A percentile compares a stretch with the other conserved stretches of the same genome.
Conservation (phyloP, 2,888 invertebrate species). For the Junonia oenone region DNA sequence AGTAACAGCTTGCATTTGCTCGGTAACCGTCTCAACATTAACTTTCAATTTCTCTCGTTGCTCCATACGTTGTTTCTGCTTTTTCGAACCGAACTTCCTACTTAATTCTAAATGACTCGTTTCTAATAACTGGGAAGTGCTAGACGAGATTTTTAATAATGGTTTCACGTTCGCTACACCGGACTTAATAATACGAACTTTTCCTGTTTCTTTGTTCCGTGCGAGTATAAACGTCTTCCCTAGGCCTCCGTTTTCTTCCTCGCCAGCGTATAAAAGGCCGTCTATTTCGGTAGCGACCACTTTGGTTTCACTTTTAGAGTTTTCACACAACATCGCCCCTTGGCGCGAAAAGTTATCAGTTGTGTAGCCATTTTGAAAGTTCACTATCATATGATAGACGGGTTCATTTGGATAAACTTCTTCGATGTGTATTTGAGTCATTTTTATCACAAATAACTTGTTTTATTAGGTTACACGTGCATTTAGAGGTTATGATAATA, state of each 20-base stretch:
- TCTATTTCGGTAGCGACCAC: slow-evolving; percentile 42
- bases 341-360: slow-evolving; percentile 42
- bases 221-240: slow-evolving; percentile 52
- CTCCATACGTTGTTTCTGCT: slow-evolving; percentile 77
- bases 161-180: slow-evolving; percentile 52
- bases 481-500: slow-evolving; percentile 15
- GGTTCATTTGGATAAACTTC: slow-evolving; percentile 46
- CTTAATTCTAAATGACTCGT: slow-evolving; percentile 66
- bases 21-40: slow-evolving; percentile 76
- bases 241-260: slow-evolving; percentile 46
- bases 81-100: slow-evolving; percentile 83
- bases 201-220: slow-evolving; percentile 53
- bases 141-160: slow-evolving; percentile 35
- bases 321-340: slow-evolving; percentile 41
- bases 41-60: slow-evolving; percentile 80
- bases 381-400: slow-evolving; percentile 44
- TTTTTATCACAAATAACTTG: slow-evolving; percentile 32
- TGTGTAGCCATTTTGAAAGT: slow-evolving; percentile 62
- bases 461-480: slow-evolving; percentile 4
- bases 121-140: slow-evolving; percentile 39
- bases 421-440: slow-evolving; percentile 52
- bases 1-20: slow-evolving; percentile 78
- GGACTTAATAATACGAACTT: slow-evolving; percentile 55
- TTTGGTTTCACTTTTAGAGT: slow-evolving; percentile 40
- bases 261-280: slow-evolving; percentile 51